phyloP scores from a whole-genome alignment of 2,113 vertebrate genomes.

The Parus major region DNA sequence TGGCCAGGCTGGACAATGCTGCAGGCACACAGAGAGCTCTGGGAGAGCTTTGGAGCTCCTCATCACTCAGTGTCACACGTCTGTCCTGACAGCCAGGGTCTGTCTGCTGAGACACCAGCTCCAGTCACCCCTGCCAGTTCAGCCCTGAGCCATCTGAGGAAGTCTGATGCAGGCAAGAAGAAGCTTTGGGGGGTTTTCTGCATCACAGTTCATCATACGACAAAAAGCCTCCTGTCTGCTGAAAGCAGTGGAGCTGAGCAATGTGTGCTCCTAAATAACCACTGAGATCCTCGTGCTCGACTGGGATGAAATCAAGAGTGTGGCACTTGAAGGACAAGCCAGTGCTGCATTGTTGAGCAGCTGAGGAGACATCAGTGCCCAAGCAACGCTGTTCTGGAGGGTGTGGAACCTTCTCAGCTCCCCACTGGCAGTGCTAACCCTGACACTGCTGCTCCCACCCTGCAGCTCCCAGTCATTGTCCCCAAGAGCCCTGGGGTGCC shows the following conservation, averaged over 20 bases:
- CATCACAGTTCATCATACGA: neutral
- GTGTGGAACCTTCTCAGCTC: no score
- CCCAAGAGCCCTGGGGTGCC: neutral
- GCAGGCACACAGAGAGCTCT: neutral
- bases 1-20: neutral
- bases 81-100: neutral
- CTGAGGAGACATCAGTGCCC: neutral
- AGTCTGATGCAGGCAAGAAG: neutral
- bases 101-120: neutral
- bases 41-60: neutral
- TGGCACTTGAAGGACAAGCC: neutral
- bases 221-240: neutral
- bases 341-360: neutral
- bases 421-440: neutral
- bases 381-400: neutral
- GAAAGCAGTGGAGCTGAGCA: neutral
- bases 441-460: neutral
- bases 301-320: neutral
- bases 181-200: neutral
- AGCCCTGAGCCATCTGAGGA: neutral
- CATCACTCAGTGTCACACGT: neutral
- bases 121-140: neutral
- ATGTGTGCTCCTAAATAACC: neutral
- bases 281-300: rapidly evolving
- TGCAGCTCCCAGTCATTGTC: neutral